Base-by-base conservation (phyloP, 2,797 vertebrate genomes). In the Galaxias olidus region DNA sequence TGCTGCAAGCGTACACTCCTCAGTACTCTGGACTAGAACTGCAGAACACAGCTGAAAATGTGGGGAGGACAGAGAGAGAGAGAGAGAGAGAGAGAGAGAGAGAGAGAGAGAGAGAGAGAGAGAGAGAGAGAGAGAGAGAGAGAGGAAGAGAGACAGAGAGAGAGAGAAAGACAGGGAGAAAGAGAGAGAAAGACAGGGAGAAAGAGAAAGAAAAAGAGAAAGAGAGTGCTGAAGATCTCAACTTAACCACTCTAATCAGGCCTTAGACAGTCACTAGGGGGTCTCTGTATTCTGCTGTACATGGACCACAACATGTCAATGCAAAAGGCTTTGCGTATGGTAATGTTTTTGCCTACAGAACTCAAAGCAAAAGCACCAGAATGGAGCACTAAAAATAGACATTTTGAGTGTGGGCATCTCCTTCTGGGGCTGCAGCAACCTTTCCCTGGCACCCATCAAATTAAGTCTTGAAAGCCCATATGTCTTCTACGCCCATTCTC, bases 341-440 rank as follows among this genome's bases (percentile, higher is more conserved):
- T 74, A 56, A 68, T 67, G 72, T 62, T n/a, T n/a, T n/a, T 71
- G 68, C 65, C 74, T 74, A 68, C 56, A 20, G 77, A 72, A 80
- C 54, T 69, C 58, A 65, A 70, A 76, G 77, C 63, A 80, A 78
- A 71, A 84, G 68, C 62, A 76, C 30, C 30, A 71, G 74, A 76
- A 80, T 10, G 19, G 69, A 60, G 79, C 42, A 50, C 69, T 80
- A 80, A 82, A 76, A 76, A 73, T 82, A 82, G 77, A 76, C 54
- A 42, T 66, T 74, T 63, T 74, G 79, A 79, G 80, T 82, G 83
- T 75, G 66, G 72, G 65, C 68, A 72, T 77, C 58, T 75, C 52
- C 43, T 50, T 70, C 59, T 69, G 68, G 72, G 72, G 66, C 74
- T 73, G 54, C 73, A 79, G 75, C 63, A 71, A 68, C 62, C 43